Base-by-base conservation (phyloP, 2,797 vertebrate species). In the Syndactyla subalaris region DNA sequence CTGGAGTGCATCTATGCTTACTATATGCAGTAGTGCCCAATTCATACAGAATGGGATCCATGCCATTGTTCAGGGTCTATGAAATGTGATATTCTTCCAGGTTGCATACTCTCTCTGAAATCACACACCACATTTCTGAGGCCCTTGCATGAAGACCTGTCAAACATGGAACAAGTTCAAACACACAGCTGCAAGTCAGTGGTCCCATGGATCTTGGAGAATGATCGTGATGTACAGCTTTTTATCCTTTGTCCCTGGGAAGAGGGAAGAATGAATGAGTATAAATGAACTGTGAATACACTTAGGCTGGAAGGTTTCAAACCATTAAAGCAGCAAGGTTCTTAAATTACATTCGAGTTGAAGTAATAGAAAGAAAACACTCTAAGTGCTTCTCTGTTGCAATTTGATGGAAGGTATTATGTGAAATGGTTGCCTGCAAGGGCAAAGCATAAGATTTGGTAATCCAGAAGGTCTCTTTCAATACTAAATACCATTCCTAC, bases 351-450 rank as follows among this genome's bases (percentile, higher is more conserved):
- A 24, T 73, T 74, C 45, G 52, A 1, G 0, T 36, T 72, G 89
- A 85, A 85, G 12, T 61, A 71, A 49, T 6, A 61, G 14, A 59
- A 46, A 71, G 11, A 61, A 79, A 85, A 51, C 6, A 3, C 21
- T 89, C 41, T 71, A 87, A 76, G 76, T 57, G 10, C 7, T 46
- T 91, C 82, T 91, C 49, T 30, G 13, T 4, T 89, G 27, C 18
- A 68, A 38, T 10, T 19, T 80, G 14, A 14, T 57, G 34, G 62
- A 76, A 59, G 23, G 2, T 10, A 23, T 81, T 85, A 46, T 43
- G 9, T 89, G 70, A 85, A 89, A 90, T 36, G 12, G 5, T 85
- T 92, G 52, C n/a, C 85, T 89, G 34, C 54, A 65, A 58, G 38
- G 21, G 4, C 18, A 75, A 29, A 58, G 8, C 45, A 36, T 6